Conservation (phyloP, 2,113 vertebrate species). For the Phylloscopus trochilus region DNA sequence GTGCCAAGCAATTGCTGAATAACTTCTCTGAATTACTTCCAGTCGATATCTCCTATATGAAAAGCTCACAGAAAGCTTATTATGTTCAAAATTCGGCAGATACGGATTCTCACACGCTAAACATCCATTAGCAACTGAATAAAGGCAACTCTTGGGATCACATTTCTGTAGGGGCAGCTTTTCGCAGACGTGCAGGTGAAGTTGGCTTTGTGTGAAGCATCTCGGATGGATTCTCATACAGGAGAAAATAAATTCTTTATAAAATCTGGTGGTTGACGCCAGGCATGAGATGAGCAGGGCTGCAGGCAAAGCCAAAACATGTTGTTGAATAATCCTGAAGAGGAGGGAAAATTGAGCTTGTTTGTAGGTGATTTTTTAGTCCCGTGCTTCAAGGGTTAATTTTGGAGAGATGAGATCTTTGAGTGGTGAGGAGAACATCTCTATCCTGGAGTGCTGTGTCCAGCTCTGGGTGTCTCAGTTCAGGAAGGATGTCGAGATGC, state of each 20-base stretch:
- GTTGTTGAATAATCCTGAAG: neutral
- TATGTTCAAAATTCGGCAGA: neutral
- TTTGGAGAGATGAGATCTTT: neutral
- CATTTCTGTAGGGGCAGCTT: neutral
- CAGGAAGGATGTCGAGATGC: no score
- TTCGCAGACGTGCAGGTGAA: neutral
- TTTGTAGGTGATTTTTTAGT: neutral
- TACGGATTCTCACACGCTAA: neutral
- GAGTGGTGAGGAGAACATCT: neutral
- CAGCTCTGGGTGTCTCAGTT: no score
- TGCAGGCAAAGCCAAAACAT: neutral
- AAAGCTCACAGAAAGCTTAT: slow-evolving; percentile 21
- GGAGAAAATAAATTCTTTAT: neutral
- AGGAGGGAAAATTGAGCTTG: rapidly evolving
- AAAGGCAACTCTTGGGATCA: neutral
- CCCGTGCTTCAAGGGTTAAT: neutral
- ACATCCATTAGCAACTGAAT: slow-evolving; percentile 1
- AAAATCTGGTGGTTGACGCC: neutral
- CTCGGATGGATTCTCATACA: neutral
- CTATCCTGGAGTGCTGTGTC: no score
- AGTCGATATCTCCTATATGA: neutral
- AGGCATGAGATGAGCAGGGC: neutral
- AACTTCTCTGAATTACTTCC: slow-evolving; percentile 50
- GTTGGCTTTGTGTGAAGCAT: neutral
- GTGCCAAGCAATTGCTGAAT: slow-evolving; percentile 18